Conservation (phyloP, 2,888 invertebrate genomes). For the Tinea trinotella region DNA sequence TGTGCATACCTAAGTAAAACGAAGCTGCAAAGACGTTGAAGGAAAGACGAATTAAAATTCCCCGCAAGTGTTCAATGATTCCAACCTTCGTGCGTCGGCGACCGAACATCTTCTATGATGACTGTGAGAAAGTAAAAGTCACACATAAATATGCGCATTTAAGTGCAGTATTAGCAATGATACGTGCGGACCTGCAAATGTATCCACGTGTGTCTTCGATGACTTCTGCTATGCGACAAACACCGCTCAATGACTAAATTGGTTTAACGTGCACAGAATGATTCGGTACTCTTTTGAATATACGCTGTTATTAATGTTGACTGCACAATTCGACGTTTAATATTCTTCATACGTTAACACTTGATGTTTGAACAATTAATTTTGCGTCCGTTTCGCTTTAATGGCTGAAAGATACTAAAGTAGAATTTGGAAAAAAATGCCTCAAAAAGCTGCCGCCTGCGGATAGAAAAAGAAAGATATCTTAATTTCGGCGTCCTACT, state of each 20-base stretch:
- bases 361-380: background rate
- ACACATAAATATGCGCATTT: conserved; percentile 19
- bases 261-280: conserved; percentile 42
- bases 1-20: conserved; percentile 33
- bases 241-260: conserved; percentile 42
- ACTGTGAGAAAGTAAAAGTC: conserved; percentile 64
- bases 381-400: conserved; percentile 1
- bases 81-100: conserved; percentile 58
- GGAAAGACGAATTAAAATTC: conserved; percentile 67
- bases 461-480: conserved; percentile 52
- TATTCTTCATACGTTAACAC: background rate
- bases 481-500: conserved; percentile 61
- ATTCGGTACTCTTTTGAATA: background rate
- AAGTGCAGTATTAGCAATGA: conserved; percentile 2
- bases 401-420: conserved; percentile 15
- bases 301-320: background rate
- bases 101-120: conserved; percentile 51
- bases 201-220: conserved; percentile 21
- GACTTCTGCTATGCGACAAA: conserved; percentile 23
- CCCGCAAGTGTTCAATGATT: conserved; percentile 54
- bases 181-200: conserved; percentile 14
- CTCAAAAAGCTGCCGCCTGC: conserved; percentile 52
- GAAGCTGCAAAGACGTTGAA: conserved; percentile 40
- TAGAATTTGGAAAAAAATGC: conserved; percentile 1
- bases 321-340: background rate